Base-by-base conservation (phyloP, 2,113 vertebrate genomes). In the Megaceryle maxima region DNA sequence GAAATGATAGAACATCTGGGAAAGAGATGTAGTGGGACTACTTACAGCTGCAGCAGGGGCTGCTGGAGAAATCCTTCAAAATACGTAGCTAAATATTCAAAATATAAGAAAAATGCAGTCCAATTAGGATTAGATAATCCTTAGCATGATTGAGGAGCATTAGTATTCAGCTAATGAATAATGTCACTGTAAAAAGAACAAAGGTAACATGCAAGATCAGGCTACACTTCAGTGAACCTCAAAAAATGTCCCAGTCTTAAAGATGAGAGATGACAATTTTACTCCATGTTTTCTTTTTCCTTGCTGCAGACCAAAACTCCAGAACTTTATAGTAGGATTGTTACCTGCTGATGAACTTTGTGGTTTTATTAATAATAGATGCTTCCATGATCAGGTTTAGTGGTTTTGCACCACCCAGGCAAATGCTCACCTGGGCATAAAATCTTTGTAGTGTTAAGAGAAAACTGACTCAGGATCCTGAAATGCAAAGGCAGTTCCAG, bases 301-400 rank as follows among this genome's bases (percentile, higher is more conserved):
- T 88, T 82, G 7, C 21, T 90, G 33, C 59, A 67, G 55, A 87
- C 29, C 25, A 3, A 4, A 83, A 51, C 20, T 75, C 64, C 35
- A 51, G 12, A 35, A 63, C 19, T 78, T 89, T 75, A 24, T 77
- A 51, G 46, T 2, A 59, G 19, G 31, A 75, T 72, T 79, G 39
- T 70, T 81, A 86, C 39, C 88, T 92, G 76, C 28, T 88, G 68
- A 57, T 83, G 83, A 86, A 80, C 69, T 89, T 75, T 46, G 6
- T 83, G 46, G 46, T 83, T 94, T 83, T 81, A 35, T 88, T 81
- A 95, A 83, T 81, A 81, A 78, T 51, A 91, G 31, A 41, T 81
- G 16, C 4, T 87, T 94, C 73, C 56, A 73, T 88, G 89, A 46
- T 64, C 60, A 75, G 48, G 25, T 81, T 93, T 83, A 63, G 76